Conservation (phyloP, 2,888 invertebrate genomes). For the Nephrotoma flavescens region DNA sequence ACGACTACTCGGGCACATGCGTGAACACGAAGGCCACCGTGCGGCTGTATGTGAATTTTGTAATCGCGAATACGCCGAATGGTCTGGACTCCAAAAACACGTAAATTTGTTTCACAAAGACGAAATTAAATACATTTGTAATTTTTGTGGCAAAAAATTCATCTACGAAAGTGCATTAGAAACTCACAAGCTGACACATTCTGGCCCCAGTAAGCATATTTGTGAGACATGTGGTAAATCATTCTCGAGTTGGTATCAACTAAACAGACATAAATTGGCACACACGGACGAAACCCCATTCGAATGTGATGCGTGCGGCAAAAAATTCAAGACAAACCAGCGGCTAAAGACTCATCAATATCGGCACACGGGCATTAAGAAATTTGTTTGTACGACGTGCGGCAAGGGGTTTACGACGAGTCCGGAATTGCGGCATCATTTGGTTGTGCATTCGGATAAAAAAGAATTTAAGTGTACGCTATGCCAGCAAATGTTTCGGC, state of each 20-base stretch:
- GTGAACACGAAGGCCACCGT: neutral
- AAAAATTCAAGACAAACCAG: neutral
- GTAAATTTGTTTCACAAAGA: neutral
- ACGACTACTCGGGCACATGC: neutral
- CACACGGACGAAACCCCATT: neutral
- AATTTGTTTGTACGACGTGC: neutral
- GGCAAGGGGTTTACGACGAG: neutral
- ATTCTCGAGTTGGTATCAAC: neutral
- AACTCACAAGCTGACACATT: neutral
- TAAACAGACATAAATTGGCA: neutral
- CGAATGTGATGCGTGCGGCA: neutral
- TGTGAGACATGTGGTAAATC: conserved; percentile 4
- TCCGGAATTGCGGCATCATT: neutral
- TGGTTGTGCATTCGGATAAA: neutral
- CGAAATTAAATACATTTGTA: conserved; percentile 1
- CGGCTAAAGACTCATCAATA: neutral
- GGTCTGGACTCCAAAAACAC: neutral
- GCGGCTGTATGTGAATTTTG: conserved; percentile 3
- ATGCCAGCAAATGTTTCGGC: neutral
- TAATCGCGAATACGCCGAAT: neutral
- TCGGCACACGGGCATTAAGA: neutral
- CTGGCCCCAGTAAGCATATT: neutral
- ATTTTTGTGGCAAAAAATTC: conserved; percentile 2
- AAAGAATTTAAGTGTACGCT: conserved; percentile 1
- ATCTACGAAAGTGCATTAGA: conserved; percentile 2